Conservation (phyloP, 2,888 invertebrate species). For the Mythimna albipuncta region DNA sequence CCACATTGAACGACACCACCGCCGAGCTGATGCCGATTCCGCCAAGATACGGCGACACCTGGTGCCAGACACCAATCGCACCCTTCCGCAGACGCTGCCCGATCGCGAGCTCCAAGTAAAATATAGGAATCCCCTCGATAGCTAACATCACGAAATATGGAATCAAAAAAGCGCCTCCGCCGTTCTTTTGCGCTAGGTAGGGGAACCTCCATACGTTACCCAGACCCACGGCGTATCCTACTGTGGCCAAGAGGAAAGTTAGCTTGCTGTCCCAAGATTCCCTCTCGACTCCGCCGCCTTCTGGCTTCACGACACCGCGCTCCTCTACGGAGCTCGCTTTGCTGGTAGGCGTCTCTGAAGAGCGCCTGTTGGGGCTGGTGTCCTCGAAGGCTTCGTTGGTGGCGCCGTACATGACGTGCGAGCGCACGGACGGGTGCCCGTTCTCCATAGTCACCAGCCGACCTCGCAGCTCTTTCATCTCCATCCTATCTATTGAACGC, state of each 20-base stretch:
- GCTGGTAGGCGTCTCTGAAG: constrained; percentile 88
- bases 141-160: constrained; percentile 99
- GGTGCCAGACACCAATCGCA: constrained; percentile 98
- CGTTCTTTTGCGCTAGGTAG: constrained; percentile 98
- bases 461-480: constrained; percentile 96
- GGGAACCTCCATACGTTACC: constrained; percentile 99
- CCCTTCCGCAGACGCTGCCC: constrained; percentile 98
- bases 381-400: constrained; percentile 95
- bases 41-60: constrained; percentile 96
- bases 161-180: constrained; percentile 98
- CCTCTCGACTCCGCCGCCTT: constrained; percentile 93
- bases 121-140: constrained; percentile 98
- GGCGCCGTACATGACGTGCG: constrained; percentile 94
- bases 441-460: constrained; percentile 94
- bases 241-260: constrained; percentile 97
- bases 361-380: constrained; percentile 84
- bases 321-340: constrained; percentile 93
- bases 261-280: constrained; percentile 98
- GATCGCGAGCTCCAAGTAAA: constrained; percentile 98
- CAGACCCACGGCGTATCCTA: constrained; percentile 98
- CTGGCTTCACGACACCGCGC: constrained; percentile 92
- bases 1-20: constrained; percentile 98
- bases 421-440: constrained; percentile 86
- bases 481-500: constrained; percentile 95
- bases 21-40: constrained; percentile 98